These are phyloP conservation scores for Oncorhynchus gorbuscha DNA, from an alignment of 2,113 vertebrate genomes.

Conservation along the genomic window DNA sequence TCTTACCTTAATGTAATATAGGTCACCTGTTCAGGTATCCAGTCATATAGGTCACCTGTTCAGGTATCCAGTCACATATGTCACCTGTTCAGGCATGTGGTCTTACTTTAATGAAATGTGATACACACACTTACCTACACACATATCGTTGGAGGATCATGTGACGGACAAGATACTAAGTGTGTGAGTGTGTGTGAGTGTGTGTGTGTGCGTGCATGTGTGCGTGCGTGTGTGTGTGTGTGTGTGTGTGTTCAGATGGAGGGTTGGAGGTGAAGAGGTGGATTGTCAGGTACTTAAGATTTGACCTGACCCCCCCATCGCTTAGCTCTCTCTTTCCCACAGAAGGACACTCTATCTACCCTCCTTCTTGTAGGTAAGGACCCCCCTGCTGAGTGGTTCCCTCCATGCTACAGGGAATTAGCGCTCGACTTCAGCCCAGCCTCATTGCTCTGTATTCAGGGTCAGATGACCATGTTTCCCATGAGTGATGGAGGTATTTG, in stretches of 20 bases:
- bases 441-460: not conserved
- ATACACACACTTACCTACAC: too few relatives aligned
- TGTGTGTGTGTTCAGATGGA: not conserved
- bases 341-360: not conserved
- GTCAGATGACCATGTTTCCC: not conserved
- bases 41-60: too few relatives aligned
- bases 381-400: not conserved
- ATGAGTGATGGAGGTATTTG: not conserved
- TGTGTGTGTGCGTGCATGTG: not conserved
- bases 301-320: too few relatives aligned
- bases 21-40: too few relatives aligned
- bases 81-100: too few relatives aligned
- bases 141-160: too few relatives aligned
- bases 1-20: too few relatives aligned
- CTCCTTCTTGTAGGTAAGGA: not conserved
- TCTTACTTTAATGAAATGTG: too few relatives aligned
- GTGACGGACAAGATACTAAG: too few relatives aligned
- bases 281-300: not conserved
- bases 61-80: too few relatives aligned
- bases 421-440: not conserved
- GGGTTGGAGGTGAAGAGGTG: not conserved
- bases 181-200: too few relatives aligned
- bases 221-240: not conserved
- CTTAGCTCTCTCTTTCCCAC: not conserved
- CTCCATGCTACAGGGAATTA: not conserved